Evolutionary conservation across 1,140 invertebrate genomes (phyloP).

Genomic region (Thrips palmi): DNA sequence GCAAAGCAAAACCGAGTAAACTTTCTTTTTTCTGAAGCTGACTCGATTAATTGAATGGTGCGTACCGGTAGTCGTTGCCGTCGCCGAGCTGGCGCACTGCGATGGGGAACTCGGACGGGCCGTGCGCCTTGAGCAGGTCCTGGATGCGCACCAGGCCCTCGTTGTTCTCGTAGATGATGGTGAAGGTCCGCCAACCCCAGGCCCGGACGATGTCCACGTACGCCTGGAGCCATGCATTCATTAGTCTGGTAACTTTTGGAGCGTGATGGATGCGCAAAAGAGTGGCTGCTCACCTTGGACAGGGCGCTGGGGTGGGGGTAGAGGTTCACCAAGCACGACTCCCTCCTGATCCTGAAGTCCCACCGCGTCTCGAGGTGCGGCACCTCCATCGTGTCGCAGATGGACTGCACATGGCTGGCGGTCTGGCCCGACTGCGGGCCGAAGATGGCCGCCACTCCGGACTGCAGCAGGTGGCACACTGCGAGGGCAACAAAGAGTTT

Average conservation of each 20-base stretch:
- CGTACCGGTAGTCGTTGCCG: constrained; percentile 58
- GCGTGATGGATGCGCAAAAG: too few species aligned
- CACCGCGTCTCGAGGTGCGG: constrained; percentile 87
- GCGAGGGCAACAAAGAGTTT: constrained; percentile 22
- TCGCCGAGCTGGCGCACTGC: constrained; percentile 61
- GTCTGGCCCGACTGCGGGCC: constrained; percentile 80
- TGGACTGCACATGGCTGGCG: constrained; percentile 83
- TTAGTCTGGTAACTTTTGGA: constrained; percentile 11
- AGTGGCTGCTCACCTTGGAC: constrained; percentile 64
- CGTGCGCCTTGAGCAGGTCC: constrained; percentile 77
- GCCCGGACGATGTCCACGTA: constrained; percentile 76
- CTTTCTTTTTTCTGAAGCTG: too few species aligned
- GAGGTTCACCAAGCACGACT: constrained; percentile 83
- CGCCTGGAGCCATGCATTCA: constrained; percentile 36
- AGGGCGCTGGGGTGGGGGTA: constrained; percentile 81
- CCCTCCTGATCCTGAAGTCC: constrained; percentile 70
- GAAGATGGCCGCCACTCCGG: constrained; percentile 82
- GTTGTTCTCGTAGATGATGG: constrained; percentile 89
- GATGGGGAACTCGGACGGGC: constrained; percentile 61
- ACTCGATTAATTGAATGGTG: constrained; percentile 11
- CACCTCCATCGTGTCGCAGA: constrained; percentile 90
- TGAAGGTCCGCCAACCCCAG: constrained; percentile 85
- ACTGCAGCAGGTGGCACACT: constrained; percentile 77
- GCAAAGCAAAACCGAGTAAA: too few species aligned
- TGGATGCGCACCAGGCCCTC: constrained; percentile 82